Evolutionary conservation across 2,113 vertebrate species (phyloP).

Genomic region (Rattus norvegicus): DNA sequence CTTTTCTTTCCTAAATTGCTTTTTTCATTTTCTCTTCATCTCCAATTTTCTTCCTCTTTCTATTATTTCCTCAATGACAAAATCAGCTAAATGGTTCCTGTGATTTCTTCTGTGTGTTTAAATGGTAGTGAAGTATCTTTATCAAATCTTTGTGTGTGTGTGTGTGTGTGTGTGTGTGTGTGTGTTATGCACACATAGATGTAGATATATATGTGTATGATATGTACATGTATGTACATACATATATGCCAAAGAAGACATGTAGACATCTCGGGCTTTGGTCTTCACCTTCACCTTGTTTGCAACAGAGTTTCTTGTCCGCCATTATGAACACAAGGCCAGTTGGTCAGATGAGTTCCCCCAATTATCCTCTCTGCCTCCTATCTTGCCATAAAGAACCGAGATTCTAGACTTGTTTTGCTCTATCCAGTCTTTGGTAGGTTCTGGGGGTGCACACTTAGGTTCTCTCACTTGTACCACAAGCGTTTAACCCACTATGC

Average conservation of each 20-base stretch:
- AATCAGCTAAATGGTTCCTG: slow-evolving; percentile 11
- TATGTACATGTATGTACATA: neutral
- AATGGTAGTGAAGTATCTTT: neutral
- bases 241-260: too few species aligned
- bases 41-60: neutral
- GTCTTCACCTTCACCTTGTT: neutral
- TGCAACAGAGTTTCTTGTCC: neutral
- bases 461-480: too few species aligned
- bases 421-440: neutral
- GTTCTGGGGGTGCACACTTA: too few species aligned
- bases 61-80: slow-evolving; percentile 10
- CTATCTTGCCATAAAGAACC: too few species aligned
- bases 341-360: neutral
- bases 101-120: slow-evolving; percentile 27
- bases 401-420: neutral
- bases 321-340: neutral
- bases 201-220: too few species aligned
- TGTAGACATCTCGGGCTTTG: neutral
- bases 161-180: neutral
- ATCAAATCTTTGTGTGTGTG: neutral
- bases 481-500: too few species aligned
- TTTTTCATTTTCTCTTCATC: neutral
- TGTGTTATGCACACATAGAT: too few species aligned
- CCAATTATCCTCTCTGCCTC: neutral
- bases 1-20: neutral